Conservation (phyloP, 92 coral and sea anemone species). For the Meandrina meandrites region DNA sequence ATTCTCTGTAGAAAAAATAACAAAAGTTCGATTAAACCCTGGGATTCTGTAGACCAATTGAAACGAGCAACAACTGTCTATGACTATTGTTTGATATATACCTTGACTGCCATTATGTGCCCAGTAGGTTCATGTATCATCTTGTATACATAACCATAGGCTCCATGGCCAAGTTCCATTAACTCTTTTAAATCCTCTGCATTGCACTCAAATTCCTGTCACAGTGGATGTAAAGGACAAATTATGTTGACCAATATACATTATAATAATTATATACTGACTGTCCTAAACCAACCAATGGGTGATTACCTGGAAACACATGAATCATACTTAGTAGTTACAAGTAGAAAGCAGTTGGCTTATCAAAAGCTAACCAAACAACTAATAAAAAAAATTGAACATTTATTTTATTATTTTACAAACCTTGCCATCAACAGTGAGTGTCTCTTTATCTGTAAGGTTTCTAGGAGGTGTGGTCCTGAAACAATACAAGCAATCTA, state of each 20-base stretch:
- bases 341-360: no score
- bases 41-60: neutral
- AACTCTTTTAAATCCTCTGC: conserved; percentile 90
- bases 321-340: no score
- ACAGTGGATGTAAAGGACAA: neutral
- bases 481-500: neutral
- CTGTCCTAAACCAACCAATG: no score
- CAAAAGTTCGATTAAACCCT: neutral
- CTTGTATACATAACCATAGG: conserved; percentile 89
- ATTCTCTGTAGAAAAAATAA: conserved; percentile 65
- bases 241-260: no score
- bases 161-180: conserved; percentile 97
- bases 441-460: conserved; percentile 86
- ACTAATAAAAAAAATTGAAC: neutral
- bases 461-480: conserved; percentile 89
- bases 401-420: neutral
- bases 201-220: conserved; percentile 92
- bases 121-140: conserved; percentile 86
- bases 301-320: no score
- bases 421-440: conserved; percentile 94
- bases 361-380: no score
- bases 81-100: neutral
- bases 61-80: neutral
- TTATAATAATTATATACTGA: no score
- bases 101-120: conserved; percentile 96